phyloP scores from a whole-genome alignment of 2,113 vertebrate species.

The Tiliqua scincoides region DNA sequence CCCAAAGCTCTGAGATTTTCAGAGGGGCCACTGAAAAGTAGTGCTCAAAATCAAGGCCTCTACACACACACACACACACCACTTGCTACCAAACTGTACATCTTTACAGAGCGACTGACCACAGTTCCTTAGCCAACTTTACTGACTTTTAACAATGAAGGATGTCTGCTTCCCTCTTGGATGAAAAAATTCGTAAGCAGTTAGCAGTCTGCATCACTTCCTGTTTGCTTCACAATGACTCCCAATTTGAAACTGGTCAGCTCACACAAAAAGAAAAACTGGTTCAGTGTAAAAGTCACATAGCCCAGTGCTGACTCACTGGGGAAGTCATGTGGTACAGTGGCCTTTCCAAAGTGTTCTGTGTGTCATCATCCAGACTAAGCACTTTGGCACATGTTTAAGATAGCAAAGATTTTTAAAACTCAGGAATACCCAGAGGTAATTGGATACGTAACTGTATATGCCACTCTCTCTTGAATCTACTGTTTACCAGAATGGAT shows the following conservation, averaged over 20 bases:
- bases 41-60: neutral
- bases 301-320: neutral
- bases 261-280: neutral
- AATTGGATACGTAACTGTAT: neutral
- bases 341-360: neutral
- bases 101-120: neutral
- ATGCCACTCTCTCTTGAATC: neutral
- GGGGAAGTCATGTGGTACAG: neutral
- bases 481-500: neutral
- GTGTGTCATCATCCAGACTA: neutral
- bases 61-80: neutral
- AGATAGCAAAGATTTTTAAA: neutral
- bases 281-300: neutral
- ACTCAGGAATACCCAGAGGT: neutral
- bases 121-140: neutral
- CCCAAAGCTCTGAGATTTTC: fast-evolving
- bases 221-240: neutral
- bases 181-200: neutral
- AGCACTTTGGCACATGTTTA: neutral
- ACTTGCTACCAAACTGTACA: neutral
- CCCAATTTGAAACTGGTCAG: conserved; percentile 18
- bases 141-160: conserved; percentile 8
- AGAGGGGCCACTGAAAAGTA: neutral
- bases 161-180: neutral
- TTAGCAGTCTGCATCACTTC: conserved; percentile 38